phyloP scores from a whole-genome alignment of 2,797 vertebrate genomes.

The Leontocebus nigricollis region DNA sequence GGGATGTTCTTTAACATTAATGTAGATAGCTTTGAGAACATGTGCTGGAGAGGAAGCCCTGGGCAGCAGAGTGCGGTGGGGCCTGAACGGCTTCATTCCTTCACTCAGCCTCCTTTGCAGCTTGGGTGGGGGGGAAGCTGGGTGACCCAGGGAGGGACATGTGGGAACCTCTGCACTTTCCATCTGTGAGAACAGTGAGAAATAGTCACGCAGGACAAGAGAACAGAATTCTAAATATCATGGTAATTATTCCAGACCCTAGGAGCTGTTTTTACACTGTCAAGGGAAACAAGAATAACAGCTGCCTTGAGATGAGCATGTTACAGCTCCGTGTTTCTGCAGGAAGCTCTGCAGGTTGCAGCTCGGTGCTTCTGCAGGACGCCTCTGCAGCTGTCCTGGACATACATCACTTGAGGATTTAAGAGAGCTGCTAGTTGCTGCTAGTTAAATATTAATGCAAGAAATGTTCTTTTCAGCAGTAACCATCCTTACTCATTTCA shows the following conservation, averaged over 20 bases:
- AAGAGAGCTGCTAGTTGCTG: constrained; percentile 39
- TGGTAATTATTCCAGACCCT: neutral
- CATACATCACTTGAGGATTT: constrained; percentile 57
- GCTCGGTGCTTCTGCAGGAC: neutral
- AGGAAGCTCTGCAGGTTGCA: neutral
- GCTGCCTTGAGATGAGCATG: neutral
- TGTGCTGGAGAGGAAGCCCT: neutral
- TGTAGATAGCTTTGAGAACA: neutral
- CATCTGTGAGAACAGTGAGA: neutral
- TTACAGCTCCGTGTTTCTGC: neutral
- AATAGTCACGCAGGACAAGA: neutral
- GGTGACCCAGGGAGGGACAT: neutral
- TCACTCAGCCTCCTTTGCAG: neutral
- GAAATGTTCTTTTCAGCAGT: neutral
- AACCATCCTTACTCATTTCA: neutral
- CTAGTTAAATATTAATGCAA: neutral
- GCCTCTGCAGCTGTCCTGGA: constrained; percentile 49
- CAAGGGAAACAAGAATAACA: neutral
- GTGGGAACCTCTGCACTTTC: neutral
- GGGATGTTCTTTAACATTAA: neutral
- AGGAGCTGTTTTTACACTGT: neutral
- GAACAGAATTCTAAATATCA: neutral
- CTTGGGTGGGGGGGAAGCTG: neutral
- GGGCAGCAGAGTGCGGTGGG: neutral
- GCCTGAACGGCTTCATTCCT: neutral